These are phyloP conservation scores for Gyps fulvus DNA, from an alignment of 2,113 vertebrate genomes.

Conservation along the genomic window DNA sequence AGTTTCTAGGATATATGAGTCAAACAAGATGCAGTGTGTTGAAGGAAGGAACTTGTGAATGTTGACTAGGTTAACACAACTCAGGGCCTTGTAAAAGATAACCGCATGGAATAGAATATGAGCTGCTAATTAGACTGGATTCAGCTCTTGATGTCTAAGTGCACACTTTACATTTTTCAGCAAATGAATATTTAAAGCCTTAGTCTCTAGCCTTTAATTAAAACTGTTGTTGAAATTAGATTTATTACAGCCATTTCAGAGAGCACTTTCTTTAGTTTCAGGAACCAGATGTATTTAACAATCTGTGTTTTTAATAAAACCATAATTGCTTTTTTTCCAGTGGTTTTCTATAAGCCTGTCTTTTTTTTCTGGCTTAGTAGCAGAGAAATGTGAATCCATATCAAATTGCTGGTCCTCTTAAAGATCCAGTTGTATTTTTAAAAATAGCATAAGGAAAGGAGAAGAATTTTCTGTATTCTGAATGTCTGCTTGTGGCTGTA, in stretches of 20 bases:
- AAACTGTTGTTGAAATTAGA: conserved; percentile 61
- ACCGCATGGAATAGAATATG: not conserved
- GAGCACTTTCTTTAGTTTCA: conserved; percentile 59
- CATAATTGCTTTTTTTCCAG: conserved; percentile 40
- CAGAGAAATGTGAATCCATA: not conserved
- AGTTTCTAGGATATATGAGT: not conserved
- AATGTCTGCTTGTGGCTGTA: not conserved
- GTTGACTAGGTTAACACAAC: not conserved
- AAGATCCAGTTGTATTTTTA: not conserved
- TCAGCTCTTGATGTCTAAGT: not conserved
- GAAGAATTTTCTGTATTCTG: not conserved
- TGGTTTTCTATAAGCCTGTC: conserved; percentile 8
- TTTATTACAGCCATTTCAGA: conserved; percentile 62
- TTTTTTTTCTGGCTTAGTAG: not conserved
- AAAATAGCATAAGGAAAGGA: not conserved
- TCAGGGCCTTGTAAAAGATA: not conserved
- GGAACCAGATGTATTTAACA: conserved; percentile 66
- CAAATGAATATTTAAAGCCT: conserved; percentile 35
- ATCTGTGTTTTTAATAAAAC: conserved; percentile 66
- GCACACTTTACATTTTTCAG: not conserved
- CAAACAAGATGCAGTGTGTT: not conserved
- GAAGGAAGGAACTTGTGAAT: not conserved
- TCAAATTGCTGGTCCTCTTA: not conserved
- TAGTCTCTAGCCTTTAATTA: conserved; percentile 62
- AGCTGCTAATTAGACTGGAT: not conserved